Evolutionary conservation across 2,797 vertebrate species (phyloP).

Genomic region (Momotus momota): DNA sequence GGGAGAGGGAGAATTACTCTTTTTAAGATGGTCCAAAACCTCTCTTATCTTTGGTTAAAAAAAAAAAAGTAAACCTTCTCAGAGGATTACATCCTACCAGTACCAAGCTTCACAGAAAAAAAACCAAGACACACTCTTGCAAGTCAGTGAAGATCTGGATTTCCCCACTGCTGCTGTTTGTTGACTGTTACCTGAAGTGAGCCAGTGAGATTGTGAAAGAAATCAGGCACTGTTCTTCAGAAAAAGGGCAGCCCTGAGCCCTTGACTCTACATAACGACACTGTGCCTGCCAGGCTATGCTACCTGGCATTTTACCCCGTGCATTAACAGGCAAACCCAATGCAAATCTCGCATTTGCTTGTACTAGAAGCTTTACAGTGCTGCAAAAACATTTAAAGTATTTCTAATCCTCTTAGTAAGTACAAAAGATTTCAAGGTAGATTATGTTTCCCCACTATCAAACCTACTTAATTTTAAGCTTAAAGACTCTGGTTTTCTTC

Average conservation of each 20-base stretch:
- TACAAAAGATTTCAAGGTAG: constrained; percentile 35
- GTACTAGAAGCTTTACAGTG: neutral
- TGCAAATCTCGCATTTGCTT: neutral
- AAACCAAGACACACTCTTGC: neutral
- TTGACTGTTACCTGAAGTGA: neutral
- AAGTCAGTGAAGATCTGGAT: neutral
- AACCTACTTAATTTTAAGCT: constrained; percentile 27
- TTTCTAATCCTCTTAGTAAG: constrained; percentile 59
- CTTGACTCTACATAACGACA: neutral
- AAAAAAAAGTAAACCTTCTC: neutral
- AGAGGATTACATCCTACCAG: neutral
- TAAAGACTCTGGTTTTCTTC: neutral
- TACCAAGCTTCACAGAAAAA: neutral
- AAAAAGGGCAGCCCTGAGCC: neutral
- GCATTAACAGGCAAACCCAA: constrained; percentile 5
- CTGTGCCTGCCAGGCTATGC: neutral
- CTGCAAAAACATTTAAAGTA: constrained; percentile 47
- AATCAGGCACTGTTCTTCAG: neutral
- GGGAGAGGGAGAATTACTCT: neutral
- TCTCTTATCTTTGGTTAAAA: neutral
- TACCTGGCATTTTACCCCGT: neutral
- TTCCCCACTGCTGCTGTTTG: neutral
- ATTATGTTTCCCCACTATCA: constrained; percentile 26
- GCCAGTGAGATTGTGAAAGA: neutral
- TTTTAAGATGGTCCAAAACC: neutral